Base-by-base conservation (phyloP, 2,797 vertebrate genomes). In the Poeciliopsis presidionis region DNA sequence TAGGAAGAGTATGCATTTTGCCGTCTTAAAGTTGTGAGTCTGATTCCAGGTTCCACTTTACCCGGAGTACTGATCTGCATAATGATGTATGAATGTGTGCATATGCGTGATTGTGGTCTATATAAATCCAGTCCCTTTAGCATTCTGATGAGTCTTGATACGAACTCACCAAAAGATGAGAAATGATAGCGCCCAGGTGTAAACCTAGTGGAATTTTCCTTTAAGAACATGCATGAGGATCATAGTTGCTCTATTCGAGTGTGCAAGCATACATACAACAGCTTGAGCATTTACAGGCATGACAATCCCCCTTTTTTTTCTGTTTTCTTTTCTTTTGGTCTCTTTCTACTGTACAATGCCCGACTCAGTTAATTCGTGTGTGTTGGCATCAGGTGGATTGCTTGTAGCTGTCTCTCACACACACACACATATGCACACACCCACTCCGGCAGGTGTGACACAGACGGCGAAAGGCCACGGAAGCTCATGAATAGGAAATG, bases 401-500 rank as follows among this genome's bases (percentile, higher is more conserved):
- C 74, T 89, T 87, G 82, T 87, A 77, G 70, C 82, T 49, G 51
- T 41, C 63, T 16, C 14, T 16, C 28, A 1, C 59, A 7, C 13
- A 30, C 28, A 14, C 55, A 69, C 33, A 3, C 33, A 33, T n/a
- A n/a, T 5, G 39, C 71, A 33, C 85, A 36, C 41, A 53, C 49
- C 30, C 78, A 59, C 78, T 39, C 47, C 20, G 51, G 16, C 46
- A 79, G 83, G 84, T 85, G 69, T 73, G 82, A 81, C 89, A 81
- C 80, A 76, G 84, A 86, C 71, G 88, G 85, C 84, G 69, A 91
- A 91, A 90, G 89, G 90, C 88, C 89, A 82, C 51, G 82, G 89
- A 91, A 89, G 75, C 90, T 91, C 91, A 92, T 93, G 92, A 92
- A 92, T 93, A 89, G 79, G 81, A 85, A 88, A 91, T 89, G 87